These are phyloP conservation scores for Catharus bicknelli DNA, from an alignment of 2,113 vertebrate species.

Conservation along the genomic window DNA sequence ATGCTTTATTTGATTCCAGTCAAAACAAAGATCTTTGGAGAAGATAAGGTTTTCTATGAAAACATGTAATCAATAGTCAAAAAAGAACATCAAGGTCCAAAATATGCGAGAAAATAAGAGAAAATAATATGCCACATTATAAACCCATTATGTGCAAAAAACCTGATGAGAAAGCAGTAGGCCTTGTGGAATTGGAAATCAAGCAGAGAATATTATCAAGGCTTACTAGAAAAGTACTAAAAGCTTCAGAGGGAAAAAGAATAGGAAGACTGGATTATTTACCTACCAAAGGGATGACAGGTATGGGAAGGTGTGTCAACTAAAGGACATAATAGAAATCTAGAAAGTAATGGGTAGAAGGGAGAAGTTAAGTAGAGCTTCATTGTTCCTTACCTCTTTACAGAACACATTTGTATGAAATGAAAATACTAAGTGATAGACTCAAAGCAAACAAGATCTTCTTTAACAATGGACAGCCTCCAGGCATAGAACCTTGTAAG, in stretches of 20 bases:
- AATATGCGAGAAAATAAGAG: not conserved
- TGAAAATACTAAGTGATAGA: not conserved
- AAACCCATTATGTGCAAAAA: not conserved
- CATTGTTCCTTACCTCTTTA: not conserved
- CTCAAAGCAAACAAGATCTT: not conserved
- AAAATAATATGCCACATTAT: not conserved
- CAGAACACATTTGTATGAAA: not conserved
- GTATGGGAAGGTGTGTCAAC: not conserved
- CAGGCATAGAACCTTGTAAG: not conserved
- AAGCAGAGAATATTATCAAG: not conserved
- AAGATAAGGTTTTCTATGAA: not conserved
- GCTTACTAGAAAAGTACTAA: not conserved
- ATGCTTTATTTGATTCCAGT: not conserved
- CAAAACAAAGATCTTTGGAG: not conserved
- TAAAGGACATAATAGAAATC: not conserved
- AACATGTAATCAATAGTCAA: not conserved
- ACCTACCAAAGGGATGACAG: not conserved
- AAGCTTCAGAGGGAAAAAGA: not conserved
- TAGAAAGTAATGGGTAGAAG: not conserved
- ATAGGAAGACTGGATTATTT: not conserved
- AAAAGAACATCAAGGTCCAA: not conserved
- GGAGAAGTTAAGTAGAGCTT: not conserved
- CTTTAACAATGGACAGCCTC: not conserved
- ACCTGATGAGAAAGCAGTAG: not conserved
- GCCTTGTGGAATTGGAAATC: rapidly evolving